Evolutionary conservation across 1,140 invertebrate genomes (phyloP).

Genomic region (Megathymus violae): DNA sequence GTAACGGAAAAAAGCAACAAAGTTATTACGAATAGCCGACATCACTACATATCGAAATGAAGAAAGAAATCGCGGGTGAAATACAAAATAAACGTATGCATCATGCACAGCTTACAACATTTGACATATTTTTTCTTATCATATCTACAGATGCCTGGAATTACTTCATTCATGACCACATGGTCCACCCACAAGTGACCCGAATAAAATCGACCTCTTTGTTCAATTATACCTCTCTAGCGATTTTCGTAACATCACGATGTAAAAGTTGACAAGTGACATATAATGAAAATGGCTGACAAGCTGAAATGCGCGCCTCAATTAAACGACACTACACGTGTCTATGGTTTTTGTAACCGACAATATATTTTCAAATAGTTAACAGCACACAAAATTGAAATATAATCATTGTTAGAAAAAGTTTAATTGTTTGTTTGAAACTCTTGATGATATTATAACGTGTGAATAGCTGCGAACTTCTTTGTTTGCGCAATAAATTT

Average conservation of each 20-base stretch:
- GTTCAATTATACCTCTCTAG: constrained; percentile 45
- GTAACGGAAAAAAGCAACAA: no score
- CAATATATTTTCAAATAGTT: neutral
- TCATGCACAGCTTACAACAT: constrained; percentile 16
- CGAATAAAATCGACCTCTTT: constrained; percentile 54
- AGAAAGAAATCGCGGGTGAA: no score
- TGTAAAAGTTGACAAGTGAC: constrained; percentile 35
- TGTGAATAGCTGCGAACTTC: constrained; percentile 11
- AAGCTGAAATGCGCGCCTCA: neutral
- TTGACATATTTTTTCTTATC: constrained; percentile 33
- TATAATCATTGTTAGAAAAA: neutral
- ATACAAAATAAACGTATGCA: no score
- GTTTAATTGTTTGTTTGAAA: constrained; percentile 11
- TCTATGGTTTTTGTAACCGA: constrained; percentile 10
- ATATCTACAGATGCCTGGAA: neutral
- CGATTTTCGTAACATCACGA: constrained; percentile 38
- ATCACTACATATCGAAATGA: no score
- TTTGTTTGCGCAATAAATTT: constrained; percentile 32
- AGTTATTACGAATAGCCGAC: no score
- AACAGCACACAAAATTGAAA: no score
- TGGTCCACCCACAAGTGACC: constrained; percentile 55
- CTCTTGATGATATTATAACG: constrained; percentile 12
- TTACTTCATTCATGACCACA: constrained; percentile 40
- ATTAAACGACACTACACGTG: neutral
- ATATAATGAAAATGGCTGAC: constrained; percentile 32